Percentiles rank a stretch among this genome's conserved stretches.
These are phyloP conservation scores for Caerostris darwini DNA, from an alignment of 1,140 invertebrate species.

Conservation along the genomic window DNA sequence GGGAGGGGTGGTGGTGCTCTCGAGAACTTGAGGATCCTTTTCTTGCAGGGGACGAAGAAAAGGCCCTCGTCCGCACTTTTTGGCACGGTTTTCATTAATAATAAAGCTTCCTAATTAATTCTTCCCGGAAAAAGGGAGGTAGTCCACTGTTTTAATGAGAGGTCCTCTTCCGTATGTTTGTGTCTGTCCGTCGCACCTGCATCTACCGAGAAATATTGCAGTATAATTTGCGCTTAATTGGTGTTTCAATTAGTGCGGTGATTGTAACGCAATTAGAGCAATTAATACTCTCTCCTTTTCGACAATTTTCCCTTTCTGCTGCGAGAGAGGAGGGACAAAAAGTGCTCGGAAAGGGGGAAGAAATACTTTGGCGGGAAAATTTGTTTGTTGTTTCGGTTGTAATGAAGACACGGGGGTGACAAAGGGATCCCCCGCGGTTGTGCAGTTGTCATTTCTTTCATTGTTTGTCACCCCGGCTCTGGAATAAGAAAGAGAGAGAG, in stretches of 20 bases:
- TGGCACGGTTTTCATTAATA: constrained; percentile 78
- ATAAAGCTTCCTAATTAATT: constrained; percentile 78
- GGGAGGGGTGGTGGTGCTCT: not conserved
- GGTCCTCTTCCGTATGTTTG: constrained; percentile 62
- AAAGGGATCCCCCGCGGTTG: constrained; percentile 12
- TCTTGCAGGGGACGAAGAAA: constrained; percentile 75
- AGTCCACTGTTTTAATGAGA: constrained; percentile 73
- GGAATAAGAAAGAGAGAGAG: not conserved
- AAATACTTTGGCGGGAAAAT: constrained; percentile 46
- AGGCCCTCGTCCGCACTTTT: constrained; percentile 75
- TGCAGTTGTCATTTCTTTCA: constrained; percentile 39
- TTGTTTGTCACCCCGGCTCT: not conserved
- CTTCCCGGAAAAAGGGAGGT: constrained; percentile 58
- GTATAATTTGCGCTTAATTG: constrained; percentile 78
- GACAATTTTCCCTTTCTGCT: not conserved
- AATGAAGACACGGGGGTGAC: constrained; percentile 46
- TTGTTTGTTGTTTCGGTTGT: constrained; percentile 65
- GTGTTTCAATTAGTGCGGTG: constrained; percentile 78
- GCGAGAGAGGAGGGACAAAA: not conserved
- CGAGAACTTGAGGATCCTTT: constrained; percentile 70
- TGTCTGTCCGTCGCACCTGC: constrained; percentile 74
- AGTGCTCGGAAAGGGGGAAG: not conserved
- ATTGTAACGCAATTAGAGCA: constrained; percentile 78
- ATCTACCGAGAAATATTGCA: constrained; percentile 77
- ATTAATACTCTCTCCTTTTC: constrained; percentile 75